phyloP scores from a whole-genome alignment of 2,888 invertebrate species.

The Atethmia centrago region DNA sequence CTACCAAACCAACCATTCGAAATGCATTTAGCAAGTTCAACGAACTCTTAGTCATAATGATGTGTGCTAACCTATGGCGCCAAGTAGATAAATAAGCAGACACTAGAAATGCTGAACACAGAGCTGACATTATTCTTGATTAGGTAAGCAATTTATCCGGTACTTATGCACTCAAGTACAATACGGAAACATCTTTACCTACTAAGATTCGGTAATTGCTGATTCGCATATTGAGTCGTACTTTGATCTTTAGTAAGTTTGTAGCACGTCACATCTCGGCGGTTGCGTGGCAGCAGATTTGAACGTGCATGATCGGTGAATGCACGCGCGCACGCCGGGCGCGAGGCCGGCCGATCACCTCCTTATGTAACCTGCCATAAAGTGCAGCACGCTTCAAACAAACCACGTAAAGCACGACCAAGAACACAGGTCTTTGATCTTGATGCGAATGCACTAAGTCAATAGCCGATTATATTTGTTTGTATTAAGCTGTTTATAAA shows the following conservation, averaged over 20 bases:
- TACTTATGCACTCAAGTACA: conserved; percentile 22
- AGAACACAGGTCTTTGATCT: conserved; percentile 77
- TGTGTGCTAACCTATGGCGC: conserved; percentile 45
- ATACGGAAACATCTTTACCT: conserved; percentile 44
- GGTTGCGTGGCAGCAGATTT: conserved; percentile 71
- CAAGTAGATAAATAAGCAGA: conserved; percentile 37
- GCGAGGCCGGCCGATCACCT: conserved; percentile 89
- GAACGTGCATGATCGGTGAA: conserved; percentile 81
- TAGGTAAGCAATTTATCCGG: conserved; percentile 45
- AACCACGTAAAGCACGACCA: conserved; percentile 72
- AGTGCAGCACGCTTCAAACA: conserved; percentile 76
- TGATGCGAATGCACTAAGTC: conserved; percentile 71
- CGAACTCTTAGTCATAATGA: conserved; percentile 48
- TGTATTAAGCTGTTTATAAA: conserved; percentile 62
- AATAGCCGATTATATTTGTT: conserved; percentile 66
- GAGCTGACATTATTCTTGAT: conserved; percentile 49
- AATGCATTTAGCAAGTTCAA: conserved; percentile 58
- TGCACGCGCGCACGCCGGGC: conserved; percentile 77
- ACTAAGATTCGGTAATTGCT: conserved; percentile 42
- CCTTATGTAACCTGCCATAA: conserved; percentile 81
- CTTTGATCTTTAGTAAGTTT: conserved; percentile 61
- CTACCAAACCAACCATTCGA: conserved; percentile 40
- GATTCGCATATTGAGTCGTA: conserved; percentile 52
- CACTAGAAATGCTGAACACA: conserved; percentile 51
- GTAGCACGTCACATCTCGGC: conserved; percentile 64